Conservation (phyloP, 2,113 vertebrate species). For the Rhabdornis inornatus region DNA sequence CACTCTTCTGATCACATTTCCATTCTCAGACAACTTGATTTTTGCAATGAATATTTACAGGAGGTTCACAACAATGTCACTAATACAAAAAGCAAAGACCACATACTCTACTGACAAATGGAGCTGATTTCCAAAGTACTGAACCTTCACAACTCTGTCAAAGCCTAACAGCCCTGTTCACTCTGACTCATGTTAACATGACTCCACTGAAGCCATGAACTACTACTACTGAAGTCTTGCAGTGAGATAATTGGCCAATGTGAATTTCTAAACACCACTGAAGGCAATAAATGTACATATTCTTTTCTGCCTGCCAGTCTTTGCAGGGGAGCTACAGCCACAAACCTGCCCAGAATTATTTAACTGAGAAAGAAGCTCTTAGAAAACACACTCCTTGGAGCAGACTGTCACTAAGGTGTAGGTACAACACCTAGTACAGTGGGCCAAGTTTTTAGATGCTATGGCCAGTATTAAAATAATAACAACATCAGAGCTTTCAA, state of each 20-base stretch:
- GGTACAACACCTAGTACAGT: background rate
- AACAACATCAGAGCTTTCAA: background rate
- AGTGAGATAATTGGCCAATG: background rate
- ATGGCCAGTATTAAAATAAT: background rate
- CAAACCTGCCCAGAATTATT: background rate
- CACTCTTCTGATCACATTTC: background rate
- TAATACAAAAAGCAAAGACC: background rate
- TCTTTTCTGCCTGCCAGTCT: background rate
- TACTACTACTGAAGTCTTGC: background rate
- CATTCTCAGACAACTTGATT: conserved; percentile 42
- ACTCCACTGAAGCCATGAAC: background rate
- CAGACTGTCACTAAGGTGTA: background rate
- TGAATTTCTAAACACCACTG: background rate
- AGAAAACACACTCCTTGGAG: background rate
- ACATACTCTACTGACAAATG: background rate
- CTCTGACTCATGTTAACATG: background rate
- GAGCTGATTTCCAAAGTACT: background rate
- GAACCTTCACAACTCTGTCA: background rate
- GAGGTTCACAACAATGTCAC: background rate
- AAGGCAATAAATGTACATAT: background rate
- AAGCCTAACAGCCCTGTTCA: background rate
- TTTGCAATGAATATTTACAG: conserved; percentile 41
- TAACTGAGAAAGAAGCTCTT: background rate
- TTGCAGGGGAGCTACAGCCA: background rate
- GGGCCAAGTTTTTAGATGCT: background rate